Evolutionary conservation across 2,113 vertebrate genomes (phyloP), one percentile per base, ranked within the genome.

Genomic region (Diphyllodes magnificus): DNA sequence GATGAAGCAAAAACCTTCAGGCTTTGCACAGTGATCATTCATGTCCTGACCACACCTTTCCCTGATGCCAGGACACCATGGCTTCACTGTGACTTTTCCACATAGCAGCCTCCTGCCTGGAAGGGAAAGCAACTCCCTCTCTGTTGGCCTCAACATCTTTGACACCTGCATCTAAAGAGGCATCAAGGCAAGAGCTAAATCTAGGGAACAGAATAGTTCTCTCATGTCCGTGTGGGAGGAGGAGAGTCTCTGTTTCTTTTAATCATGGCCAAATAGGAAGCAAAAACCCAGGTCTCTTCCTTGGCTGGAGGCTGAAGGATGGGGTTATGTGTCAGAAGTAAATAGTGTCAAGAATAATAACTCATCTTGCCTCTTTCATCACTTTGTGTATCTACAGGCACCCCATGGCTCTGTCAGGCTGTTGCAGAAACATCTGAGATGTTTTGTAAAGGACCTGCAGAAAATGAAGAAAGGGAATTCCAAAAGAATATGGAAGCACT

Each of bases 351-450:
- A 44, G 27, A 87, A 40, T 23, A 69, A 42, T 19, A 51, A 30
- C 1, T 0, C 23, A n/a, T 28, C 56, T 70, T 80, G n/a, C 9
- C 8, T 86, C 20, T 31, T 53, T 53, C 14, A 35, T 57, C 24
- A 21, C 11, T 39, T 13, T 49, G 15, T 45, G 10, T 28, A 25
- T 30, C 12, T 39, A 30, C 37, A 65, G 28, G 13, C 18, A 39
- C 2, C 1, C 9, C 8, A 6, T 4, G 9, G 28, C 25, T 73
- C 23, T 37, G 15, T 11, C 6, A 71, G 6, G 9, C 9, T 76
- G 10, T 33, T 56, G 50, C 44, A 71, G 50, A 53, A 84, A 53
- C 4, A 7, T 59, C 61, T 59, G 51, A 53, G 6, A 59, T 13
- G 7, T 86, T 90, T 78, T 47, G 30, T 13, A 31, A 45, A 30